Base-by-base conservation (phyloP, 2,888 invertebrate species). In the Oeneis ivallda region DNA sequence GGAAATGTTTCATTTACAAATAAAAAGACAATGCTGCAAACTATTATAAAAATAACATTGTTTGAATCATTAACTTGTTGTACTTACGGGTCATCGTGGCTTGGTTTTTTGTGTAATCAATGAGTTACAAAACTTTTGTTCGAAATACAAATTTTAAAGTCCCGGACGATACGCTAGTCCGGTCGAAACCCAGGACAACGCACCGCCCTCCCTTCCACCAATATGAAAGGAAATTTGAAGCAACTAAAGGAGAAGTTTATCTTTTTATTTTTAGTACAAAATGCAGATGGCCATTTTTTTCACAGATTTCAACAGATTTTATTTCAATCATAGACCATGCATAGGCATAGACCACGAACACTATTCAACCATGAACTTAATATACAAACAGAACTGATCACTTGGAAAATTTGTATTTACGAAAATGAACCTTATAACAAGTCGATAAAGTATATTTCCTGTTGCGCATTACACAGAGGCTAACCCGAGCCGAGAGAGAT, bases 121-220 rank as follows among this genome's bases (percentile, higher is more conserved):
- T 73, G 75, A 72, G 70, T 71, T 74, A 74, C 71, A 70, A 62
- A 68, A 63, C 34, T 60, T 34, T 56, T 68, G 45, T 71, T 69
- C 41, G 15, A 72, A 78, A 75, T 78, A 72, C 76, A 75, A 74
- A 70, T 74, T 63, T 70, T 70, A 74, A 82, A 83, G 81, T 79
- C 80, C 80, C 85, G 89, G 91, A 92, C 92, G 92, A 92, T 91
- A 92, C 92, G 92, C 89, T 89, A 86, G 86, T 83, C 90, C 86
- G 91, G 92, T 79, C 90, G 89, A 89, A 88, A 91, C 92, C 92
- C 87, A 85, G 85, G 87, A 90, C 89, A 88, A 91, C 91, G 91
- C 92, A 92, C 92, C 92, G 92, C 89, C 92, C 89, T 81, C 75
- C 79, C 78, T 84, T 75, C 80, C 73, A 74, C 80, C 84, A 83